Evolutionary conservation across 2,888 invertebrate genomes (phyloP).

Genomic region (Conistra vaccinii): DNA sequence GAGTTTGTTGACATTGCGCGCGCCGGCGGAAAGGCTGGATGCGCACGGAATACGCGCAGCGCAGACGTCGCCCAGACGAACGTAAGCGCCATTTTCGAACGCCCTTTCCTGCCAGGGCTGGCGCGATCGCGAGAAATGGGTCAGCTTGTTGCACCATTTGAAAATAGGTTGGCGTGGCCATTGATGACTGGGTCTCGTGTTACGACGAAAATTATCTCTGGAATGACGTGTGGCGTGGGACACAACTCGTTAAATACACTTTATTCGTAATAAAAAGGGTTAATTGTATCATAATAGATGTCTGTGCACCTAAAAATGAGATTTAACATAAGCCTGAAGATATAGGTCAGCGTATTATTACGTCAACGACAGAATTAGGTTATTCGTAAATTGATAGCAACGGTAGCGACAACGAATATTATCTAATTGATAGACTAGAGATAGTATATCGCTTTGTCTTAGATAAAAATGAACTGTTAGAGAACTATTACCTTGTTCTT

Average conservation of each 20-base stretch:
- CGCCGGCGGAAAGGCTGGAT: constrained; percentile 80
- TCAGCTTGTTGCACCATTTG: constrained; percentile 57
- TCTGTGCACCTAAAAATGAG: constrained; percentile 13
- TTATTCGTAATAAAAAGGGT: constrained; percentile 42
- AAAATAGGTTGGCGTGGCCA: constrained; percentile 43
- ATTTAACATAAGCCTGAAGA: constrained; percentile 31
- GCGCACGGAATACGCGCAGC: constrained; percentile 81
- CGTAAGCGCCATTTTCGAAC: constrained; percentile 84
- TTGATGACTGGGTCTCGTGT: constrained; percentile 42
- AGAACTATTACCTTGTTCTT: constrained; percentile 61
- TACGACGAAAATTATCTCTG: constrained; percentile 38
- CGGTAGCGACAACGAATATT: constrained; percentile 59
- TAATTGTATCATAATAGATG: constrained; percentile 37
- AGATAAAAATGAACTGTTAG: constrained; percentile 60
- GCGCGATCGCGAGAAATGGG: constrained; percentile 65
- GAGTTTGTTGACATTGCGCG: constrained; percentile 74
- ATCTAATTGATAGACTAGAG: constrained; percentile 62
- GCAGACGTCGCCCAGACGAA: constrained; percentile 84
- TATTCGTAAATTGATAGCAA: constrained; percentile 32
- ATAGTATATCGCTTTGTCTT: constrained; percentile 60
- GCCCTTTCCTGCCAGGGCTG: constrained; percentile 81
- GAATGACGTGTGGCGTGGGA: constrained; percentile 15
- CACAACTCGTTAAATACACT: constrained; percentile 36
- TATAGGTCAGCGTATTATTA: constrained; percentile 51
- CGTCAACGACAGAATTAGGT: constrained; percentile 35